These are phyloP conservation scores for Amphipoea lucens DNA, from an alignment of 2,888 invertebrate species.

Conservation along the genomic window DNA sequence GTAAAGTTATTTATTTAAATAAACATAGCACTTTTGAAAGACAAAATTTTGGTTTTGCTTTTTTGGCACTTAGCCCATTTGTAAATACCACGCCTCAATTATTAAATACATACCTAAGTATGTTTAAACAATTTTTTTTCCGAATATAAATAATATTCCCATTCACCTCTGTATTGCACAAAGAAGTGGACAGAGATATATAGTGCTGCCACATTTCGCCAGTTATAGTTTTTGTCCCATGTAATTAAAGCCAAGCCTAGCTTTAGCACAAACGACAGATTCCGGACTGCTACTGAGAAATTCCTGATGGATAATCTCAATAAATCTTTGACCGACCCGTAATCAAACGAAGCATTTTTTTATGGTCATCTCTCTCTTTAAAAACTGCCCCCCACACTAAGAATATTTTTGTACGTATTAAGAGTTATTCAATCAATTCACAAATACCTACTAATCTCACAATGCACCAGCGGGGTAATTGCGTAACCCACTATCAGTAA, in stretches of 20 bases:
- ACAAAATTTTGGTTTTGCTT: too few relatives aligned
- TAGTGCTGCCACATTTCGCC: not conserved
- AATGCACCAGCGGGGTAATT: not conserved
- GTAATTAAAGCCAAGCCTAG: not conserved
- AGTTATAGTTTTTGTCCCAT: not conserved
- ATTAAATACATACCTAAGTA: not conserved
- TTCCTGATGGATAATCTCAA: not conserved
- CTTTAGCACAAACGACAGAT: not conserved
- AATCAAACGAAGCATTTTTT: not conserved
- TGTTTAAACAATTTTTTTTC: not conserved
- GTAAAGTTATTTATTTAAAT: too few relatives aligned
- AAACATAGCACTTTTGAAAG: too few relatives aligned
- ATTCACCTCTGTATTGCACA: not conserved
- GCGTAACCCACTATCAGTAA: too few relatives aligned
- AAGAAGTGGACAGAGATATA: not conserved
- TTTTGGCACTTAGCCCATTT: too few relatives aligned
- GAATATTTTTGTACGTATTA: not conserved
- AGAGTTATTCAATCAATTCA: not conserved
- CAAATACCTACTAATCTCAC: not conserved
- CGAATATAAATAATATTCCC: not conserved
- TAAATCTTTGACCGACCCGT: not conserved
- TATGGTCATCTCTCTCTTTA: not conserved
- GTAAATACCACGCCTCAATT: too few relatives aligned
- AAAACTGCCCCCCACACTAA: not conserved
- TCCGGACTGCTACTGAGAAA: not conserved